Evolutionary conservation across 2,888 invertebrate genomes (phyloP), one percentile per base, ranked within the genome.

Genomic region (Pristionchus arcanus): DNA sequence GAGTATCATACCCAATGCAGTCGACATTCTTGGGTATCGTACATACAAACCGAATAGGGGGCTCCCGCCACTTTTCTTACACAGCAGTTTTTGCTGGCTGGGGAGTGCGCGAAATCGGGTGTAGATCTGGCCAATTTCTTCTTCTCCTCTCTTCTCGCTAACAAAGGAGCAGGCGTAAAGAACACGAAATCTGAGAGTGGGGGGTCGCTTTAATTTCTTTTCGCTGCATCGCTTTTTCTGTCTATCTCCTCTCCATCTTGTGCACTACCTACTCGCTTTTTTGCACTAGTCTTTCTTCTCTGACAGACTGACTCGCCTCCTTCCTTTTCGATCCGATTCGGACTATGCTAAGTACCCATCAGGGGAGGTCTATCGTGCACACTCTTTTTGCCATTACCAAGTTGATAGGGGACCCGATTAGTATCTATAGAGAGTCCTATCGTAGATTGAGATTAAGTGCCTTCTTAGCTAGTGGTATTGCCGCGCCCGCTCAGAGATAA

Each of bases 1-100:
- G 34, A 74, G 34, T 74, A 74, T 74, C 25, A 42, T 49, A 16
- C 71, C 31, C 34, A 49, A 49, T 49, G 16, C 74, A 15, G 7
- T 15, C 21, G 13, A 4, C 28, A n/a, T 53, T 16, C 25, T 53
- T 49, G 81, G 84, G 31, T 31, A 59, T 55, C 9, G 59, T 85
- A 85, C 15, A 49, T 16, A 19, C 13, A n/a, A 25, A 25, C 34
- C 84, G 59, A 63, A 63, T n/a, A 21, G 25, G 11, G 11, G 59
- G n/a, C 63, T 63, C 63, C 63, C 84, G 84, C 84, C 84, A 49
- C 84, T 85, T 85, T 85, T 85, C 59, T 85, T 85, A 81, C 71
- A 71, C 37, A 49, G 81, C 42, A 81, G 49, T 81, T 81, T 81
- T 81, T 81, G 81, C 42, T 28, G n/a, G 81, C 25, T 49, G 49